These are phyloP conservation scores for Xiphophorus hellerii DNA, from an alignment of 2,113 vertebrate species.

Conservation along the genomic window DNA sequence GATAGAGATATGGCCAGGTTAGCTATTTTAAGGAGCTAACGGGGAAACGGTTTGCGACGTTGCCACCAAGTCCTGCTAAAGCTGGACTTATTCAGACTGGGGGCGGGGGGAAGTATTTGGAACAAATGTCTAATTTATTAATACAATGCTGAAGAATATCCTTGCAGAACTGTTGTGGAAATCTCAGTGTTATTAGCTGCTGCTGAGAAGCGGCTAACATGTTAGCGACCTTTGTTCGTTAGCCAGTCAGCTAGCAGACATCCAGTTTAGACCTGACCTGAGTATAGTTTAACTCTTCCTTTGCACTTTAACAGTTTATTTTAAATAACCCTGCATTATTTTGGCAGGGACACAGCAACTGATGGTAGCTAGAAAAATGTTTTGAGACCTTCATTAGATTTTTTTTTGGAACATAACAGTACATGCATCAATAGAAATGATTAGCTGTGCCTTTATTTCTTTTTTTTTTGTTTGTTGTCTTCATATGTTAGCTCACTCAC, in stretches of 20 bases:
- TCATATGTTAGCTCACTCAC: too few species aligned
- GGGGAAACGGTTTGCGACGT: not conserved
- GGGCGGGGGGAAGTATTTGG: too few species aligned
- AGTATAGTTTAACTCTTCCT: not conserved
- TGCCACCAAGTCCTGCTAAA: not conserved
- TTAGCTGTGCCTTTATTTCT: too few species aligned
- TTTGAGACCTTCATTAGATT: too few species aligned
- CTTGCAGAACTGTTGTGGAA: not conserved
- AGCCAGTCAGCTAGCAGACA: conserved; percentile 50
- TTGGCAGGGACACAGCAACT: too few species aligned
- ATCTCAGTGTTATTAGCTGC: conserved; percentile 35
- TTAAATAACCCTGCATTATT: not conserved
- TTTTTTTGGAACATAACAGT: too few species aligned
- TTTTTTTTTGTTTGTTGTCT: too few species aligned
- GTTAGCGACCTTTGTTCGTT: conserved; percentile 79
- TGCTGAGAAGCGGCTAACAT: conserved; percentile 40
- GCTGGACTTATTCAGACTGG: not conserved
- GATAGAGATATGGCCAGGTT: conserved; percentile 80
- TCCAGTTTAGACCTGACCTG: not conserved
- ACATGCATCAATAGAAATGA: too few species aligned
- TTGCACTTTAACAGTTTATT: not conserved
- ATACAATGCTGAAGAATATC: not conserved
- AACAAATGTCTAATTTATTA: not conserved
- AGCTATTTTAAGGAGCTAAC: conserved; percentile 56
- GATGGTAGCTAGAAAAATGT: too few species aligned